Evolutionary conservation across 2,888 invertebrate species (phyloP).

Genomic region (Idaea aversata): DNA sequence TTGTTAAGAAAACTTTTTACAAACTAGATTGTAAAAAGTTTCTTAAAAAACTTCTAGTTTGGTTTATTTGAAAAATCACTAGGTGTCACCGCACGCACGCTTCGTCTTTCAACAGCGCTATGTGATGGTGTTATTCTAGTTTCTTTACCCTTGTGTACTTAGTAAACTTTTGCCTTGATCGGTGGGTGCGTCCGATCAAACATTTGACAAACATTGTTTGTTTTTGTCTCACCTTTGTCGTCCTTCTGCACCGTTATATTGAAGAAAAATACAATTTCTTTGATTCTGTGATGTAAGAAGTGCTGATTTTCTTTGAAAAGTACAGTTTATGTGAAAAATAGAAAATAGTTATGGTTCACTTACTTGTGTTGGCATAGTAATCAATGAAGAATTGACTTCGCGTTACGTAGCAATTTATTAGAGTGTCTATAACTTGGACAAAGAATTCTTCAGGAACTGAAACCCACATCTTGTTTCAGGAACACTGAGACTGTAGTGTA

Average conservation of each 20-base stretch:
- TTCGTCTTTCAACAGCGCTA: constrained; percentile 6
- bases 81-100: constrained; percentile 36
- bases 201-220: constrained; percentile 42
- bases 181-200: constrained; percentile 58
- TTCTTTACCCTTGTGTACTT: constrained; percentile 54
- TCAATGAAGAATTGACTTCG: too few species aligned
- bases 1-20: too few species aligned
- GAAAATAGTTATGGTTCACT: too few species aligned
- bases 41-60: too few species aligned
- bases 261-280: background rate
- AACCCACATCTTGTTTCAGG: too few species aligned
- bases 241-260: background rate
- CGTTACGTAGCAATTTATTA: too few species aligned
- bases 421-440: too few species aligned
- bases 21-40: too few species aligned
- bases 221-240: constrained; percentile 21
- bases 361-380: too few species aligned
- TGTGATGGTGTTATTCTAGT: constrained; percentile 35
- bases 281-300: background rate
- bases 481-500: too few species aligned
- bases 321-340: background rate
- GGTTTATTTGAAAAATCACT: constrained; percentile 22
- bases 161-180: constrained; percentile 38
- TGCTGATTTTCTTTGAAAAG: background rate
- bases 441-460: too few species aligned